Base-by-base conservation (phyloP, 2,888 invertebrate genomes). In the Drosophila vallismaia region DNA sequence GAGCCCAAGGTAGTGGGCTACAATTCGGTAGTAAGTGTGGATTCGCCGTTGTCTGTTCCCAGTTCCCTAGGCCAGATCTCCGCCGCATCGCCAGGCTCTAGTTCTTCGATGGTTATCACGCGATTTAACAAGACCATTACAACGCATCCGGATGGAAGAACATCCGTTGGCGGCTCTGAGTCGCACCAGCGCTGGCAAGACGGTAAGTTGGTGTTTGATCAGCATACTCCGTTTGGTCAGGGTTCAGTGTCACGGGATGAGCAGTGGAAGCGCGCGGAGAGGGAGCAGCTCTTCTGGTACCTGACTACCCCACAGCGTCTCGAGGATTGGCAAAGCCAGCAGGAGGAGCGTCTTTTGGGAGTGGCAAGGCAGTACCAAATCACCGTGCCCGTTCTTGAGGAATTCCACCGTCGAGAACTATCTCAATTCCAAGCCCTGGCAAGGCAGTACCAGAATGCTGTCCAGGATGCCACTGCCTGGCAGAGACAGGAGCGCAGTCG, bases 261-360 rank as follows among this genome's bases (percentile, higher is more conserved):
- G 31, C 84, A 87, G 9, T 91, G 91, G 91, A 90, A 91, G 68
- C 88, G 89, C 1, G 88, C 89, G 48, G 91, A 91, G 69, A 89
- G 91, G 26, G 91, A 91, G 54, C 88, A 86, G 9, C 84, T 91
- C 49, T 91, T 90, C 52, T 91, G 91, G 91, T 79, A 88, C 28
- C 71, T 91, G 54, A 76, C 82, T 0, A 77, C 85, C 0, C 75
- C 80, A 0, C 88, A 89, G 33, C 76, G 82, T 0, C 66, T 91
- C 2, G 88, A 88, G 46, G 87, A 83, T 10, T 91, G 91, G 91
- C 90, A 91, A 56, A 80, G 75, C 3, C 86, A 90, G 64, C 90
- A 91, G 29, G 90, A 91, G 52, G 91, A 91, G 42, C 90, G 91
- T 4, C 63, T 91, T 0, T 31, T 84, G 28, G 88, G 74, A 2